Evolutionary conservation across 1,140 invertebrate genomes (phyloP), one percentile per base, ranked within the genome.

Genomic region (Listronotus oregonensis): DNA sequence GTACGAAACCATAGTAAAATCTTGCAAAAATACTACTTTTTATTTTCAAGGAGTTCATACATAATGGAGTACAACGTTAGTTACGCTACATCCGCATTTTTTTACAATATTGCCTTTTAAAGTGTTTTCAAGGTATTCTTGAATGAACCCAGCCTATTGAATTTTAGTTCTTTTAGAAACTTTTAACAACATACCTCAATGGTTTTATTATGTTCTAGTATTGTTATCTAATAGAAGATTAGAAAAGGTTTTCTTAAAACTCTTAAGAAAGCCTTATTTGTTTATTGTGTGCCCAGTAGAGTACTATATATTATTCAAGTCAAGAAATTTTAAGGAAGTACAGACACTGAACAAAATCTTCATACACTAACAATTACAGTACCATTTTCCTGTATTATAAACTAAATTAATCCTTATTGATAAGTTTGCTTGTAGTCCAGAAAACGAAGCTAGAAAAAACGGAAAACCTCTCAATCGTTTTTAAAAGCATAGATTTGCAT

Each of bases 11-110:
- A 17, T 46, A 46, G 43, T 46, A 46, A 46, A 46, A 15, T 46
- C 43, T 17, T 46, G 15, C 17, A 15, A 46, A 46, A 17, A 15
- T 46, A 46, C 43, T 14, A 40, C 7, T 46, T 46, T n/a, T 3
- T 46, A 46, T 5, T 17, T n/a, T 46, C 43, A 46, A 46, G 43
- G 43, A 17, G 43, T 46, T 46, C 17, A 4, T 8, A 46, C 1
- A 46, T 14, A 46, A 46, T 46, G 17, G 43, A 17, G 17, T 46
- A 46, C 5, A 15, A 46, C 14, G 43, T 46, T 46, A n/a, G 43
- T 46, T 46, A 46, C 43, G 43, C 43, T 46, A 46, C 43, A 46
- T 46, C 43, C 43, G 43, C 11, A 15, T 46, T 46, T 46, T n/a
- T 46, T 46, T 46, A n/a, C 11, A 46, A 46, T 3, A 46, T 46